Conservation (phyloP, 30 jellyfish, hydroid and myxozoan genomes). For the Clytia hemisphaerica region DNA sequence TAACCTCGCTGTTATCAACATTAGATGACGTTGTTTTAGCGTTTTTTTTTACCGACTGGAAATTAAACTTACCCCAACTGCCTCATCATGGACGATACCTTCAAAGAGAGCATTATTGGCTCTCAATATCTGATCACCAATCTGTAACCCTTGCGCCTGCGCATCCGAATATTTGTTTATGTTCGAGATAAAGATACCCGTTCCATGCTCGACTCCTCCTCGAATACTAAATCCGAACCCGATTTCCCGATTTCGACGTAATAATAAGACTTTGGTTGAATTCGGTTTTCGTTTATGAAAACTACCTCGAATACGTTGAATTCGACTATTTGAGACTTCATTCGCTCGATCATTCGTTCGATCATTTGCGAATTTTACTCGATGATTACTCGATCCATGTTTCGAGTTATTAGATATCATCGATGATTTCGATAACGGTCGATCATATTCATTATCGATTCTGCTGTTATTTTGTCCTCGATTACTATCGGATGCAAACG, state of each 20-base stretch:
- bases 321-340: too few species aligned
- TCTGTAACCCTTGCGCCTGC: slow-evolving; percentile 37
- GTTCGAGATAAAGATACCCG: slow-evolving; percentile 63
- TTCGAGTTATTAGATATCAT: too few species aligned
- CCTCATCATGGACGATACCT: slow-evolving; percentile 35
- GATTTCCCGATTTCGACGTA: slow-evolving; percentile 7
- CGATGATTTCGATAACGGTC: too few species aligned
- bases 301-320: neutral
- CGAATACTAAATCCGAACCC: slow-evolving; percentile 93
- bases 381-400: too few species aligned
- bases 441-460: too few species aligned
- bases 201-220: slow-evolving; percentile 93
- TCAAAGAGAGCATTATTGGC: slow-evolving; percentile 49
- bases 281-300: neutral
- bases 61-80: slow-evolving; percentile 54
- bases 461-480: too few species aligned
- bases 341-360: too few species aligned
- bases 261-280: neutral
- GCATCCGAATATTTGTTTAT: slow-evolving; percentile 74
- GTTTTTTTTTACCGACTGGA: too few species aligned
- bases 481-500: too few species aligned
- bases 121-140: slow-evolving; percentile 73
- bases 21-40: too few species aligned
- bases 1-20: too few species aligned
- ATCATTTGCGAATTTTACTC: too few species aligned